Evolutionary conservation across 2,888 invertebrate species (phyloP), one percentile per base, ranked within the genome.

Genomic region (Parochlus steinenii): DNA sequence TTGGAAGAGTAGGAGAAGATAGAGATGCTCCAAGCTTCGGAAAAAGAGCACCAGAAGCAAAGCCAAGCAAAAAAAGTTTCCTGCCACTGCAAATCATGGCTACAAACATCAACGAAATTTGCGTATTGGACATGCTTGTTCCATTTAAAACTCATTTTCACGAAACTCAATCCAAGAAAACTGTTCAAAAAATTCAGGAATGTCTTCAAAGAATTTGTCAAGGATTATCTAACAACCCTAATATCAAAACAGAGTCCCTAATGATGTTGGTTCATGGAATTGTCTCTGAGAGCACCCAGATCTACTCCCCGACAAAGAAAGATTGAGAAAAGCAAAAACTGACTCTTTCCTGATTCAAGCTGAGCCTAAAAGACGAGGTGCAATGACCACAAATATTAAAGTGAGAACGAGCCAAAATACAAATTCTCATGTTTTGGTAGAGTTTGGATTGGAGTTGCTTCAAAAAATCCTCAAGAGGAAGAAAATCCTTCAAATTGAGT

Each of bases 21-120:
- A 95, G 93, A 55, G 86, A 92, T 58, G 74, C 93, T 0, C 70
- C 72, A 1, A 82, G 83, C 49, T 74, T 95, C 17, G 73, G 74
- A 5, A 70, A 71, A 8, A 86, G 86, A 54, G 72, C 77, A 2
- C 73, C 78, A 1, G 85, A 86, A 62, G 85, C 85, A 0, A 79
- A 78, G 50, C 71, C 77, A 1, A 73, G 73, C 37, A 74, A 80
- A 29, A 92, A 89, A 55, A 87, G 89, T 48, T 87, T 72, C 45
- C 76, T 86, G 8, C 85, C 86, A 0, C 69, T 89, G 28, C 72
- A 78, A 52, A 79, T 92, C 39, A 61, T 87, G 1, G 76, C 86
- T 0, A 71, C 76, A 46, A 80, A 73, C 49, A 73, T 90, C 16
- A 74, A 81, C 0, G 77, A 82, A 45, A 68, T 70, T 28, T 75